phyloP scores from a whole-genome alignment of 2,888 invertebrate genomes.

The Tetropium fuscum region DNA sequence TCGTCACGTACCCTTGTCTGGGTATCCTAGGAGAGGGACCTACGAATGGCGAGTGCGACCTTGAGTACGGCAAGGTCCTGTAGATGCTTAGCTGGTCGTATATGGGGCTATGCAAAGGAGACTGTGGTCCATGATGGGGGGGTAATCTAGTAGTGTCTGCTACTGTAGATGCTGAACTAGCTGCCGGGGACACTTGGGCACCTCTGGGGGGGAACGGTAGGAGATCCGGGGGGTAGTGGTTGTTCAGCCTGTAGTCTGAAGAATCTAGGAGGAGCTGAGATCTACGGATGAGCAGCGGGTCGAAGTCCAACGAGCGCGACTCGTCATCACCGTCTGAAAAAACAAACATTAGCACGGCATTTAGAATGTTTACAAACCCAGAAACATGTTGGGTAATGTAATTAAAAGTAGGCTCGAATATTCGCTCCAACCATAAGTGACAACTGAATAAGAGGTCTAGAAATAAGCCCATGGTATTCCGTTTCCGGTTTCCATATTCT shows the following conservation, averaged over 20 bases:
- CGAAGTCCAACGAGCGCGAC: slow-evolving; percentile 76
- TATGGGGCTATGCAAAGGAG: slow-evolving; percentile 73
- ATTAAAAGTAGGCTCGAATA: no score
- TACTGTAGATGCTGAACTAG: slow-evolving; percentile 85
- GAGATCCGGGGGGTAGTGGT: slow-evolving; percentile 84
- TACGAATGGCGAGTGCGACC: slow-evolving; percentile 82
- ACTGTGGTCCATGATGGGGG: slow-evolving; percentile 62
- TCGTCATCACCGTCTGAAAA: slow-evolving; percentile 74
- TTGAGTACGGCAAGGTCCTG: slow-evolving; percentile 84
- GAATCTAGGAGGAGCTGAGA: slow-evolving; percentile 69
- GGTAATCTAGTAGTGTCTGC: slow-evolving; percentile 74
- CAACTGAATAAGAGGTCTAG: no score
- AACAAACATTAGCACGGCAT: slow-evolving; percentile 13
- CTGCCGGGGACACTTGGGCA: slow-evolving; percentile 79
- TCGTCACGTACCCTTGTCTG: slow-evolving; percentile 85
- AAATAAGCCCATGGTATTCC: no score
- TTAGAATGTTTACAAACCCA: no score
- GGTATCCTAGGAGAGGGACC: slow-evolving; percentile 65
- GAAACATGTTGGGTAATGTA: no score
- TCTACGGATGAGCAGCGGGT: slow-evolving; percentile 70
- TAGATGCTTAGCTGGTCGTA: slow-evolving; percentile 76
- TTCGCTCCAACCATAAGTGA: no score
- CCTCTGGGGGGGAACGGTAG: slow-evolving; percentile 80
- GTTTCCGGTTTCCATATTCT: no score
- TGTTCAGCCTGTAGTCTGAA: slow-evolving; percentile 68